phyloP scores from a whole-genome alignment of 1,140 invertebrate genomes.

The Drosophila pectinifera region DNA sequence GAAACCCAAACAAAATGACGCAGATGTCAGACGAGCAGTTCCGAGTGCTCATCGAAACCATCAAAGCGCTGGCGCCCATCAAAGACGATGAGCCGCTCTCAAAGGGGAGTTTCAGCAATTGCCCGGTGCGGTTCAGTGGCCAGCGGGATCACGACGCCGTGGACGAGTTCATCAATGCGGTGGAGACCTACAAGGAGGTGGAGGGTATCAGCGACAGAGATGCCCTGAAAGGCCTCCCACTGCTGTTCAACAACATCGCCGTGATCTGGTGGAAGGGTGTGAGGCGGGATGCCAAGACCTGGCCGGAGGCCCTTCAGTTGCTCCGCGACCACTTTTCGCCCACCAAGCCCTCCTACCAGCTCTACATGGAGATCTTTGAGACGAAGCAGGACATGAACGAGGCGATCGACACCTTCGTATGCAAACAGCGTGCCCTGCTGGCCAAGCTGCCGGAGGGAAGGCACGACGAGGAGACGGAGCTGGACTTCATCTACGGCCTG shows the following conservation, averaged over 20 bases:
- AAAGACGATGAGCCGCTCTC: slow-evolving; percentile 42
- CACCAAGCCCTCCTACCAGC: slow-evolving; percentile 74
- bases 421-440: slow-evolving; percentile 74
- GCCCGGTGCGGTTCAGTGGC: slow-evolving; percentile 65
- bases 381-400: slow-evolving; percentile 50
- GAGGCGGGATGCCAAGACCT: slow-evolving; percentile 68
- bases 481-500: slow-evolving; percentile 77
- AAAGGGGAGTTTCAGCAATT: slow-evolving; percentile 81
- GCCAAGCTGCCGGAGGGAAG: slow-evolving; percentile 75
- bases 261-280: slow-evolving; percentile 81
- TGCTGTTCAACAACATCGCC: slow-evolving; percentile 68
- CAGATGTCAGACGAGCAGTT: slow-evolving; percentile 70
- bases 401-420: slow-evolving; percentile 73
- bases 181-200: slow-evolving; percentile 78
- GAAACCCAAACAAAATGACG: slow-evolving; percentile 44
- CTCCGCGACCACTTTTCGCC: slow-evolving; percentile 78
- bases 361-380: slow-evolving; percentile 78
- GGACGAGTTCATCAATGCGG: slow-evolving; percentile 77
- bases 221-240: slow-evolving; percentile 71
- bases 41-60: slow-evolving; percentile 67
- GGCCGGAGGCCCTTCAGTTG: slow-evolving; percentile 63
- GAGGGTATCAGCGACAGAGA: slow-evolving; percentile 80
- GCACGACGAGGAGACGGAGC: slow-evolving; percentile 77
- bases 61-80: slow-evolving; percentile 46
- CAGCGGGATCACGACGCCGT: slow-evolving; percentile 81